These are phyloP conservation scores for Leptoclinus maculatus DNA, from an alignment of 2,797 vertebrate genomes.

Conservation along the genomic window DNA sequence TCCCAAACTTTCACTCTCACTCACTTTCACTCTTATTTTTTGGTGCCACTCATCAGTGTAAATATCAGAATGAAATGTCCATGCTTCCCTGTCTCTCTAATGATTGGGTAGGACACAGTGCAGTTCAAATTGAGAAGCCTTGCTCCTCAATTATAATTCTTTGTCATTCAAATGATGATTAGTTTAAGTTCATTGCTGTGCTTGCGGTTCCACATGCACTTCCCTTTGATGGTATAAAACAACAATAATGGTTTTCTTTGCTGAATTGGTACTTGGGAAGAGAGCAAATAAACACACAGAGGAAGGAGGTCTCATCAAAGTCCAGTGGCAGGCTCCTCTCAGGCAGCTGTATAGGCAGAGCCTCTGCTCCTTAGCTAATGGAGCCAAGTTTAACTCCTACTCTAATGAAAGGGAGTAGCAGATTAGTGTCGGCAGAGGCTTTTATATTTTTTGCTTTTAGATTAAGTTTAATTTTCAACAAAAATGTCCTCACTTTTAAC, in stretches of 20 bases:
- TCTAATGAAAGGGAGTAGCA: background rate
- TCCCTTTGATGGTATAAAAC: slow-evolving; percentile 39
- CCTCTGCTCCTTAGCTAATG: background rate
- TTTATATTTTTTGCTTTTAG: background rate
- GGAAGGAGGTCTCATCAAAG: slow-evolving; percentile 62
- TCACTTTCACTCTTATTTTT: background rate
- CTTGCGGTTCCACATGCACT: slow-evolving; percentile 5
- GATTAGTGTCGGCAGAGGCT: background rate
- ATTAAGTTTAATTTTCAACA: background rate
- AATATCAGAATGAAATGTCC: background rate
- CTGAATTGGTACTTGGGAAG: slow-evolving; percentile 23
- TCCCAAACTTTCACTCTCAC: slow-evolving; percentile 2
- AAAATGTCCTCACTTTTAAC: background rate
- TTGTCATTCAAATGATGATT: background rate
- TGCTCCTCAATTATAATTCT: background rate
- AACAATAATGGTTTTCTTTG: slow-evolving; percentile 29
- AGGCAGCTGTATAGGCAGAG: slow-evolving; percentile 34
- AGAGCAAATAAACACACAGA: slow-evolving; percentile 55
- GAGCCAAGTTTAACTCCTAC: slow-evolving; percentile 5
- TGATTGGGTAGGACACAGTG: background rate
- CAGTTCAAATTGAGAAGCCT: background rate
- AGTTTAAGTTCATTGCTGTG: slow-evolving; percentile 23
- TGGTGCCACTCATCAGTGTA: background rate
- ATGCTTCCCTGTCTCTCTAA: background rate
- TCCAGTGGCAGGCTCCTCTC: slow-evolving; percentile 16